Base-by-base conservation (phyloP, 1,140 invertebrate genomes). In the Marisa cornuarietis region DNA sequence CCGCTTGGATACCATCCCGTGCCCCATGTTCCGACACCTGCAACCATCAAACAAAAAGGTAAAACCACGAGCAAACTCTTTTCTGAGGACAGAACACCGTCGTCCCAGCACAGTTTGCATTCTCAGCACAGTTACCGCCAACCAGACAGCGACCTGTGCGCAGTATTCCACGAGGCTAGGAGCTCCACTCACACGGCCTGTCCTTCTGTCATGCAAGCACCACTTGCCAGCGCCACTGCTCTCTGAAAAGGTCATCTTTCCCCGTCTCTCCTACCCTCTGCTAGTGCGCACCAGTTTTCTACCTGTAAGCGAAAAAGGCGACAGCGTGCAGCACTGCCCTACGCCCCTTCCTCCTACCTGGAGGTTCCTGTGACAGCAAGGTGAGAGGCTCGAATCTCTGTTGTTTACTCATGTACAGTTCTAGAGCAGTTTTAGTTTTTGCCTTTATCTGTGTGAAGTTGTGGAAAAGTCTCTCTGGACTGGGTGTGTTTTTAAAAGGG, bases 201-300 rank as follows among this genome's bases (percentile, higher is more conserved):
- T 18, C 54, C 54, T 58, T 58, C 54, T 58, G 54, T 58, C 54
- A 31, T 68, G n/a, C 22, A n/a, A 68, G 65, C 65, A 68, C 10
- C n/a, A n/a, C 65, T 68, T 68, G 65, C 22, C 9, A 31, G 26
- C 65, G 65, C 6, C 65, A 68, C 65, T 68, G 65, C 65, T n/a
- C 65, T 24, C 6, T 68, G 14, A 68, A 68, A 68, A 68, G 65
- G 65, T 68, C 65, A 68, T 68, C 65, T 68, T n/a, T 68, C 65
- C 14, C 65, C 26, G n/a, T 68, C 11, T 68, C 65, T 68, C 65
- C 26, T 31, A 24, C 3, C 65, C 65, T 68, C 65, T 68, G 65
- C 26, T 68, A 31, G 26, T 2, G n/a, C 26, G 65, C 65, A 10
- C 65, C 65, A n/a, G 6, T 31, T 13, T 68, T 11, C 65, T 68